Evolutionary conservation across 2,797 vertebrate species (phyloP).

Genomic region (Anolis apletophallus): DNA sequence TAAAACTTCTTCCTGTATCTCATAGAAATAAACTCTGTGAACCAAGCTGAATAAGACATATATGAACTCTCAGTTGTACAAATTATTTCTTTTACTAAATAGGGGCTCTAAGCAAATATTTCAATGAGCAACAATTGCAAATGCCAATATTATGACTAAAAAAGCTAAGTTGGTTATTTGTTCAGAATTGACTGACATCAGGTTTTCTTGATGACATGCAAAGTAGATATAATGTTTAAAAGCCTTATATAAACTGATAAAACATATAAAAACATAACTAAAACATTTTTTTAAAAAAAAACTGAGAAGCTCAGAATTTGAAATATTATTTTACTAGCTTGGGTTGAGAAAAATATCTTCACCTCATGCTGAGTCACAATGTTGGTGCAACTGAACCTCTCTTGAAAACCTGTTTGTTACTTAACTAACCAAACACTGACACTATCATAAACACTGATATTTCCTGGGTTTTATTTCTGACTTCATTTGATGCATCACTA

Average conservation of each 20-base stretch:
- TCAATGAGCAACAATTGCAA: background rate
- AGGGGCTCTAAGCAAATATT: conserved; percentile 40
- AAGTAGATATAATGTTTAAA: background rate
- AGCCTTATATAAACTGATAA: background rate
- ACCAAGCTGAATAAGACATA: conserved; percentile 21
- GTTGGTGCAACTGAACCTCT: background rate
- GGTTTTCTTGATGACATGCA: background rate
- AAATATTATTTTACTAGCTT: background rate
- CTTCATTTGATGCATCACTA: background rate
- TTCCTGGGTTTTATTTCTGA: background rate
- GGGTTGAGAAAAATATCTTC: background rate
- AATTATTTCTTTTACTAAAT: conserved; percentile 15
- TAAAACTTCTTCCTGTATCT: conserved; percentile 14
- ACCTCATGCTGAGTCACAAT: background rate
- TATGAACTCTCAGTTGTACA: conserved; percentile 31
- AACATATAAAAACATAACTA: background rate
- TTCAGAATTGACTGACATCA: background rate
- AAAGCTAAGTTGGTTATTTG: background rate
- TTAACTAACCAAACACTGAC: too few species aligned
- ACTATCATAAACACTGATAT: background rate
- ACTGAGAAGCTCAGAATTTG: background rate
- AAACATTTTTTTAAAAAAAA: background rate
- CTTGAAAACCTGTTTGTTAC: background rate
- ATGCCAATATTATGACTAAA: background rate
- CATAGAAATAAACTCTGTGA: conserved; percentile 33